Percentiles rank a stretch among this genome's conserved stretches.
These are phyloP conservation scores for Pedicia rivosa DNA, from an alignment of 2,888 invertebrate genomes.

Conservation along the genomic window DNA sequence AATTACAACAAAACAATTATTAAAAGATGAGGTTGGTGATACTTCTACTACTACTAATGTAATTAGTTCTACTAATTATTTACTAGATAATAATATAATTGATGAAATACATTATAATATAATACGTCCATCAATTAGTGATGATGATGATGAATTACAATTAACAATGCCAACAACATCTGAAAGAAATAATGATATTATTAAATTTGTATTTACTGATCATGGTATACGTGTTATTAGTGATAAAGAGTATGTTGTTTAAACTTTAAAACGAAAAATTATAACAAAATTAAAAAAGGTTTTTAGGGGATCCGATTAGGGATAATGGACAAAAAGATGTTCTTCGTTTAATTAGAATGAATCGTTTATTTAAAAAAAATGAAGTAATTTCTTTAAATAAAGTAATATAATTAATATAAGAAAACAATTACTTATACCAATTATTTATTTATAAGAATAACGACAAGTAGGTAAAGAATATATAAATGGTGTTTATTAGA, in stretches of 20 bases:
- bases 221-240: slow-evolving; percentile 66
- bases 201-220: slow-evolving; percentile 57
- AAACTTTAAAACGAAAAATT: slow-evolving; percentile 11
- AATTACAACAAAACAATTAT: no score
- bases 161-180: slow-evolving; percentile 5
- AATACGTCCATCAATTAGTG: slow-evolving; percentile 3
- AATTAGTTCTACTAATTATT: neutral
- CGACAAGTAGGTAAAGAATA: no score
- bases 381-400: no score
- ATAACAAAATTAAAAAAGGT: neutral
- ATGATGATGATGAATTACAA: slow-evolving; percentile 1
- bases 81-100: neutral
- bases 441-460: no score
- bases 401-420: no score
- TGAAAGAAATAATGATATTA: slow-evolving; percentile 39
- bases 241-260: slow-evolving; percentile 58
- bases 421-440: no score
- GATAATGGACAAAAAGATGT: neutral
- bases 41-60: slow-evolving; percentile 10
- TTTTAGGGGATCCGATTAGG: no score
- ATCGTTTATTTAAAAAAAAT: no score
- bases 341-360: no score
- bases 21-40: slow-evolving; percentile 8
- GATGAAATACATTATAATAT: slow-evolving; percentile 3
- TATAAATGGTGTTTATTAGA: no score